A percentile compares a stretch with the other conserved stretches of the same genome.
Evolutionary conservation across 1,140 invertebrate species (phyloP).

Genomic region (Hetaerina americana): DNA sequence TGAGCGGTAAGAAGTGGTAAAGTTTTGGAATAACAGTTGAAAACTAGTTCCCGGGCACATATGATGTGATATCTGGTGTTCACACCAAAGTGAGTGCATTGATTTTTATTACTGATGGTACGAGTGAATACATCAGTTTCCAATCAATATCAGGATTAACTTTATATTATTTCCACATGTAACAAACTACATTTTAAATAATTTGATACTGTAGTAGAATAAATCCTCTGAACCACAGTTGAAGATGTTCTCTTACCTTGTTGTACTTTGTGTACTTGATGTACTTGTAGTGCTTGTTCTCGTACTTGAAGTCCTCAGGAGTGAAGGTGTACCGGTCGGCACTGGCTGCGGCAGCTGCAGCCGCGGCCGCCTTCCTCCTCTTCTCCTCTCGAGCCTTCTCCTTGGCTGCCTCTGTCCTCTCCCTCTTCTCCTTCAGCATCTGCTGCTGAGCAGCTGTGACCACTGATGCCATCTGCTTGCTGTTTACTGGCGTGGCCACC

Average conservation of each 20-base stretch:
- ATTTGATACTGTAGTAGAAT: too few species aligned
- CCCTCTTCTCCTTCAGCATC: slow-evolving; percentile 30
- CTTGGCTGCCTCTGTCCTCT: slow-evolving; percentile 49
- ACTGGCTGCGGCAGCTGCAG: background rate
- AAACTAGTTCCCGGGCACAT: too few species aligned
- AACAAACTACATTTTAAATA: too few species aligned
- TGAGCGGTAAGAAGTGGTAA: too few species aligned
- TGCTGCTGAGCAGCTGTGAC: slow-evolving; percentile 9
- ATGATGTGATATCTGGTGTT: too few species aligned
- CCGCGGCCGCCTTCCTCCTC: slow-evolving; percentile 16
- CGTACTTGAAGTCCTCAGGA: slow-evolving; percentile 62
- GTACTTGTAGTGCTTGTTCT: slow-evolving; percentile 68
- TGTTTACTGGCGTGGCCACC: background rate
- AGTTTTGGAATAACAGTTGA: too few species aligned
- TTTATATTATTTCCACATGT: too few species aligned
- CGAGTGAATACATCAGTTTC: too few species aligned
- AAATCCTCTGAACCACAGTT: too few species aligned
- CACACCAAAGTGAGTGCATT: too few species aligned
- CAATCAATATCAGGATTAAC: too few species aligned
- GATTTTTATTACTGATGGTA: too few species aligned
- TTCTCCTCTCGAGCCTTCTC: slow-evolving; percentile 41
- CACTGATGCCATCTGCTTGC: background rate
- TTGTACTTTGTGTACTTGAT: slow-evolving; percentile 60
- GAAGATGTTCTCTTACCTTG: slow-evolving; percentile 50
- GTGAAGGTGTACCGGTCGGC: slow-evolving; percentile 43